Evolutionary conservation across 2,888 invertebrate genomes (phyloP).

Genomic region (Pseudanteris insignis): DNA sequence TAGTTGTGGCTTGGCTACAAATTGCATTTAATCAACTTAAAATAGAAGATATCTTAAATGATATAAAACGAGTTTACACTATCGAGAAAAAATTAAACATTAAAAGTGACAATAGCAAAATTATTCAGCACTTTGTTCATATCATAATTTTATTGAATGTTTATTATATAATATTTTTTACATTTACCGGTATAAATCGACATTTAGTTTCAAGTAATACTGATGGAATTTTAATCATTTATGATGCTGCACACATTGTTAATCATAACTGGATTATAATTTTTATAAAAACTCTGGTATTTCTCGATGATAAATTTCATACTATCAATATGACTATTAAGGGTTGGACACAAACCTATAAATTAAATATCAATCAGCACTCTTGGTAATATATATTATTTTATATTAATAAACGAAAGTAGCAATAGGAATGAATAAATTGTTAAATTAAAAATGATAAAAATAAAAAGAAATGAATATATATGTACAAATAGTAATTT

Average conservation of each 20-base stretch:
- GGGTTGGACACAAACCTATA: slow-evolving; percentile 2
- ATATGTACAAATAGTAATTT: too few species aligned
- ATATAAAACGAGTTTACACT: slow-evolving; percentile 8
- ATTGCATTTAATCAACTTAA: slow-evolving; percentile 14
- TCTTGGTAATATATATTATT: too few species aligned
- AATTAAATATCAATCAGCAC: slow-evolving; percentile 1
- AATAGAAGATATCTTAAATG: slow-evolving; percentile 4
- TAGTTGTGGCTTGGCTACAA: slow-evolving; percentile 18
- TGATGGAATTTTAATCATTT: not conserved
- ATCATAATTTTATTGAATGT: not conserved
- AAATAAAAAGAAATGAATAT: too few species aligned
- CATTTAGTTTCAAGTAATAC: not conserved
- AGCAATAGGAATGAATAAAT: too few species aligned
- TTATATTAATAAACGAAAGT: too few species aligned
- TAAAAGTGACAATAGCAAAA: slow-evolving; percentile 3
- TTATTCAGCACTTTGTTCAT: not conserved
- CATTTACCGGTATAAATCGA: not conserved
- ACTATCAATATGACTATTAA: slow-evolving; percentile 14
- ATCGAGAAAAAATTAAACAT: slow-evolving; percentile 8
- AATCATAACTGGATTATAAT: slow-evolving; percentile 24
- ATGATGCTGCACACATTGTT: slow-evolving; percentile 14
- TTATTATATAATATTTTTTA: not conserved
- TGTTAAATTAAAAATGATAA: too few species aligned
- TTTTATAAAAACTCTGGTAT: slow-evolving; percentile 4
- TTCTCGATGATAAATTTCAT: slow-evolving; percentile 15